Percentiles rank a stretch among this genome's conserved stretches.
Conservation (phyloP, 30 jellyfish, hydroid and myxozoan genomes). For the Euphysa ruthae region DNA sequence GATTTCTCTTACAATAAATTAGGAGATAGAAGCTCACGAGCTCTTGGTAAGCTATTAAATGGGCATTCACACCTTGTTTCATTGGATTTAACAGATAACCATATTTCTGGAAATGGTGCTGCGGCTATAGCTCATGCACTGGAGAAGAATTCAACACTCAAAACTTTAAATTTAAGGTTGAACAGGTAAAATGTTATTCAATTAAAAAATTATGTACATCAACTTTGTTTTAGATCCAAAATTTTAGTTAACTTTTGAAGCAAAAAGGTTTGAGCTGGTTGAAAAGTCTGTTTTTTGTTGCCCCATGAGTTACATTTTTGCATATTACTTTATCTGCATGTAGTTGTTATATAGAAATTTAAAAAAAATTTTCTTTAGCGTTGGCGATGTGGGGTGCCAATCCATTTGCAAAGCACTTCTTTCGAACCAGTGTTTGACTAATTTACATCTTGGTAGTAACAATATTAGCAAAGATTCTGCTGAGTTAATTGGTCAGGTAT, state of each 20-base stretch:
- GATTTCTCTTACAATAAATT: slow-evolving; percentile 83
- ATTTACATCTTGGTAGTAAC: slow-evolving; percentile 77
- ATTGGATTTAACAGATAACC: slow-evolving; percentile 66
- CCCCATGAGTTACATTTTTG: too few species aligned
- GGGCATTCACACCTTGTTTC: slow-evolving; percentile 56
- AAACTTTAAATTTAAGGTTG: slow-evolving; percentile 45
- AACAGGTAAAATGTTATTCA: slow-evolving; percentile 62
- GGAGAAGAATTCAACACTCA: slow-evolving; percentile 69
- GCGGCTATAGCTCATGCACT: slow-evolving; percentile 91
- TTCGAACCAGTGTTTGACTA: slow-evolving; percentile 47
- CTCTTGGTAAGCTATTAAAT: slow-evolving; percentile 77
- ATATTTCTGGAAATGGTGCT: slow-evolving; percentile 64
- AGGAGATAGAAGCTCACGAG: slow-evolving; percentile 91
- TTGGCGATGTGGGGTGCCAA: slow-evolving; percentile 95
- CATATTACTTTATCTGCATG: too few species aligned
- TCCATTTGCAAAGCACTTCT: slow-evolving; percentile 70
- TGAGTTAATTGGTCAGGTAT: slow-evolving; percentile 70
- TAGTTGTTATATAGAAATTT: too few species aligned
- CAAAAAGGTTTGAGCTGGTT: too few species aligned
- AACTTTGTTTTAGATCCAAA: too few species aligned
- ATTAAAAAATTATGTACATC: too few species aligned
- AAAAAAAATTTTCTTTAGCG: too few species aligned
- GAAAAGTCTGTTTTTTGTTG: too few species aligned
- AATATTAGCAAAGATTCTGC: slow-evolving; percentile 67
- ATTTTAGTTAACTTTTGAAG: too few species aligned